These are phyloP conservation scores for Poliocrania exsul DNA, from an alignment of 2,797 vertebrate species.

Conservation along the genomic window DNA sequence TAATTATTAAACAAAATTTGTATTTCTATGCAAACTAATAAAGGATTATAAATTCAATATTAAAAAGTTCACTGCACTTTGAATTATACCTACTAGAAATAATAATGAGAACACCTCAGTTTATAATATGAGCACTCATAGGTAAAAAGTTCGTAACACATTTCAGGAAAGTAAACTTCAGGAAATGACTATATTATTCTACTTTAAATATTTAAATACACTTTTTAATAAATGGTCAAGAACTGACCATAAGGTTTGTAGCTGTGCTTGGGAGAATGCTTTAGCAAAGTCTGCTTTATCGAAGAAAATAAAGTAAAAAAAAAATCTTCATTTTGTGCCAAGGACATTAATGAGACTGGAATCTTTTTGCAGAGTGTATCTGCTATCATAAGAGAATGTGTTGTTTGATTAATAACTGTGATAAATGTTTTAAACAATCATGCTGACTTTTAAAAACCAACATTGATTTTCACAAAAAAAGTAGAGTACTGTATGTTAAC, in stretches of 20 bases:
- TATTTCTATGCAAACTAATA: neutral
- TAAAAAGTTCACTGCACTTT: slow-evolving; percentile 10
- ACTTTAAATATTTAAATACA: neutral
- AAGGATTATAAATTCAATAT: slow-evolving; percentile 15
- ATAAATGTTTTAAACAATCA: neutral
- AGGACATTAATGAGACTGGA: neutral
- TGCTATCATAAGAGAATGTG: neutral
- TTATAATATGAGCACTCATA: neutral
- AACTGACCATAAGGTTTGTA: neutral
- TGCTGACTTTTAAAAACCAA: neutral
- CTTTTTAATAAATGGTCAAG: neutral
- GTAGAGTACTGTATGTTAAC: neutral
- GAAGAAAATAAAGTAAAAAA: neutral
- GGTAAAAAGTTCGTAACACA: neutral
- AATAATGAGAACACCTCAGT: neutral
- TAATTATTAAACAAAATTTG: slow-evolving; percentile 15
- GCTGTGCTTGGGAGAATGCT: neutral
- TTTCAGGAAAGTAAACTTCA: neutral
- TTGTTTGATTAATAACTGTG: neutral
- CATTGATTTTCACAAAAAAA: neutral
- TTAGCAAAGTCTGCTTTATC: neutral
- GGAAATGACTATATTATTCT: neutral
- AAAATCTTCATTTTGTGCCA: neutral
- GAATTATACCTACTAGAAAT: neutral
- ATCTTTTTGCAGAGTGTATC: neutral